Base-by-base conservation (phyloP, 1,140 invertebrate species). In the Onthophagus taurus region DNA sequence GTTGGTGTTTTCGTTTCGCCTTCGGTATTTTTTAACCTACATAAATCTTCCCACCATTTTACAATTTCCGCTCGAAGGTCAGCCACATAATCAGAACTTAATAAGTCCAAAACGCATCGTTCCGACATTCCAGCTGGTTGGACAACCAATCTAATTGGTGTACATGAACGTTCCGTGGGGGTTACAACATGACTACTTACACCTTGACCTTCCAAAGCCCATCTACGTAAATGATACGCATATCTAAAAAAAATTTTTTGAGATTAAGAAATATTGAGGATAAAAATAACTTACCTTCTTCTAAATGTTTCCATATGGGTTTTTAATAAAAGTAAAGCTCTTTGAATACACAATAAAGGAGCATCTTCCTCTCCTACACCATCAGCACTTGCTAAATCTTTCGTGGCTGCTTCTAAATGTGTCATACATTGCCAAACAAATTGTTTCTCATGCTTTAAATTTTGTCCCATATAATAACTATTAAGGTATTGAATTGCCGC, bases 401-500 rank as follows among this genome's bases (percentile, higher is more conserved):
- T 75, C 0, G 85, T 80, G 3, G 89, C 87, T 5, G 81, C 81
- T 5, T 81, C 80, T 4, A 96, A 68, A 65, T 90, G 86, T 21
- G 81, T 81, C 89, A 95, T 95, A 57, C 90, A 94, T 48, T 88
- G 82, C 1, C 81, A 77, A 1, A 95, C 83, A 64, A 96, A 95
- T 58, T 94, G 89, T 45, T 87, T 83, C 62, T 95, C 90, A 50
- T 89, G 82, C 42, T 89, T 85, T 17, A 94, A 59, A 62, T 89
- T 85, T 49, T 86, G 80, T 17, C 87, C 86, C 74, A 94, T 90
- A 64, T 94, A 96, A 58, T 89, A 92, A 53, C 81, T 82, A 60
- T 94, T 95, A 21, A 95, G 70, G 59, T 91, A 91, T 58, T 94
- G 88, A 45, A 94, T 95, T 1, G 91, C 89, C 4, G 89, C 83